Base-by-base conservation (phyloP, 2,113 vertebrate genomes). In the Spilogale gracilis region DNA sequence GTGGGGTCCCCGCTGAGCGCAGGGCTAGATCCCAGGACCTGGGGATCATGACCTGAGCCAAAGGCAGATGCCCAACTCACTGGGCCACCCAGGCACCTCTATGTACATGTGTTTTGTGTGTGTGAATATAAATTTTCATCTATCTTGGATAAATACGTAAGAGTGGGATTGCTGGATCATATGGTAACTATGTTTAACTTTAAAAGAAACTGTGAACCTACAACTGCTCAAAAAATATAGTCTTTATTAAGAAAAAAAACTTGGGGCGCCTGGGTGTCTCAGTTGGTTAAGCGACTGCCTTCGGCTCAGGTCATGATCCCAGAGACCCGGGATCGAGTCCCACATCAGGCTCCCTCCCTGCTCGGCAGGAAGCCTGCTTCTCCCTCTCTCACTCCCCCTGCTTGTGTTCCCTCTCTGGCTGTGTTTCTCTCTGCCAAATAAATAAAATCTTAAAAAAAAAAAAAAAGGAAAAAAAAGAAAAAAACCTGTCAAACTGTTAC, bases 91-190 rank as follows among this genome's bases (percentile, higher is more conserved):
- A 32, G 63, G 30, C 2, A 13, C 63, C 63, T 30, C 30, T 52
- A 61, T 61, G 45, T 63, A 30, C 54, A 73, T 30, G 80, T 80
- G 91, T 87, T 91, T 80, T 80, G 91, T 87, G 86, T 80, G 54
- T 80, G 63, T 54, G 63, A 79, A 80, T n/a, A 86, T 48, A 91
- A 56, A 13, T 91, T 79, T 91, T 58, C 5, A 9, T 63, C 65
- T 91, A 30, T 76, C 82, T 82, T 74, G 25, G 48, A 38, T 58
- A 87, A 43, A 30, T 81, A 58, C 48, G 2, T 38, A 74, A 17
- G 5, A 81, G 20, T 50, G 23, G 38, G n/a, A 56, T 80, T 90
- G 43, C n/a, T 86, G 9, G 21, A 54, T 67, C 58, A 85, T 67
- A 32, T 58, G 67, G 30, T 74, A 82, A 79, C 32, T 71, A 85